A percentile compares a stretch with the other conserved stretches of the same genome.
These are phyloP conservation scores for Plusia festucae DNA, from an alignment of 2,888 invertebrate species.

Conservation along the genomic window DNA sequence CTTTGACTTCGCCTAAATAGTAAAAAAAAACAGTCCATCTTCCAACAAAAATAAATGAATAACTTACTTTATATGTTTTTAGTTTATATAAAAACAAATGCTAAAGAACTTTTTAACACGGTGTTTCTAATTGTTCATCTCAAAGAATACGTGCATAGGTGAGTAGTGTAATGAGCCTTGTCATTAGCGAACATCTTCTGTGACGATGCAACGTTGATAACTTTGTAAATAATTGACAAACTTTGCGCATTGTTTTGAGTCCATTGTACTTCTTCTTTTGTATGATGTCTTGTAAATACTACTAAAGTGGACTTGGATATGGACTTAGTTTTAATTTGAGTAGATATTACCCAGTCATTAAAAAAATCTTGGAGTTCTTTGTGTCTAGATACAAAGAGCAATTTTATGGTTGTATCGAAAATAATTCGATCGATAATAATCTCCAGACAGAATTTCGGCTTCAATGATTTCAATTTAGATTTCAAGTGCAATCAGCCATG, in stretches of 20 bases:
- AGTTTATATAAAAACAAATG: no score
- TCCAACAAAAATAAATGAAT: no score
- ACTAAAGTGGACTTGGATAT: conserved; percentile 3
- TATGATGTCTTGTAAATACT: conserved; percentile 22
- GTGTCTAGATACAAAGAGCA: no score
- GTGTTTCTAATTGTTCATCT: conserved; percentile 27
- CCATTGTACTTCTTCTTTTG: conserved; percentile 35
- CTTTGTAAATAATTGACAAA: conserved; percentile 61
- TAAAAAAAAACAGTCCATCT: no score
- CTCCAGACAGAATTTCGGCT: no score
- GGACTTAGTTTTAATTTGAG: conserved; percentile 1
- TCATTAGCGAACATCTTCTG: conserved; percentile 60
- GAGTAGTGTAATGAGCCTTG: conserved; percentile 64
- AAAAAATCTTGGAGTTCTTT: no score
- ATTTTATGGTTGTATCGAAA: no score
- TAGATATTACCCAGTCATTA: background rate
- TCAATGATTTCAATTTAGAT: no score
- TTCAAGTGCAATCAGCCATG: no score
- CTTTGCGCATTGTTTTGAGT: conserved; percentile 59
- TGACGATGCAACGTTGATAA: conserved; percentile 56
- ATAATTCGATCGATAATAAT: no score
- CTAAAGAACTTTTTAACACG: background rate
- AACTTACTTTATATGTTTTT: no score
- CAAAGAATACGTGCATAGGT: conserved; percentile 32
- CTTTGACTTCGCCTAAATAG: no score